Evolutionary conservation across 2,113 vertebrate species (phyloP), one percentile per base, ranked within the genome.

Genomic region (Prunella himalayana): DNA sequence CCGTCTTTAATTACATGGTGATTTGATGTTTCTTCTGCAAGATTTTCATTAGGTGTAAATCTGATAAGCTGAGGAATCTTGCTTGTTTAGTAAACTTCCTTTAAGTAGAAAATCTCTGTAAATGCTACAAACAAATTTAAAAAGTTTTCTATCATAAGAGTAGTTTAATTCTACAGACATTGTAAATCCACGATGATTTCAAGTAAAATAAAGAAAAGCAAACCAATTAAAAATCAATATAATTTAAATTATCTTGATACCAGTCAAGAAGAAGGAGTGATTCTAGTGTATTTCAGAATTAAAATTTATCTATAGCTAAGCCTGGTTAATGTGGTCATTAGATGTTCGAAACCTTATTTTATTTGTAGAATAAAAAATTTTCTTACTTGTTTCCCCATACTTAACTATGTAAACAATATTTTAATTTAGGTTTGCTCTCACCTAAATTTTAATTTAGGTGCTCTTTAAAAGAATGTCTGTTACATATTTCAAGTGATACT

Each of bases 1-100:
- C 35, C 4, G 10, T 75, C 64, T 91, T 84, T 96, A 95, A 95
- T 94, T 84, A 82, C 28, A 33, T 51, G 65, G 39, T 42, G 72
- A 70, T 71, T 76, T 0, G 2, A 45, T 60, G 51, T n/a, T 91
- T n/a, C 72, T 90, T 73, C 47, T 83, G 44, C 15, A 90, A 81
- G 68, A 83, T 27, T 91, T 94, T 88, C 72, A 78, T 95, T 93
- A 91, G 69, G 35, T 14, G 3, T 30, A 93, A 88, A 88, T 92
- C 73, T 78, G 88, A 88, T 94, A 93, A 93, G 9, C 11, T 63
- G 72, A 78, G 27, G 33, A 66, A 86, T 54, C 60, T 90, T 83
- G 17, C 21, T 83, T 73, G 39, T 88, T 92, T 73, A 66, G n/a
- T 33, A 82, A 88, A 70, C 30, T 66, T 77, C 56, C 3, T 77